phyloP scores from a whole-genome alignment of 2,113 vertebrate species.

The Dasyornis broadbenti region DNA sequence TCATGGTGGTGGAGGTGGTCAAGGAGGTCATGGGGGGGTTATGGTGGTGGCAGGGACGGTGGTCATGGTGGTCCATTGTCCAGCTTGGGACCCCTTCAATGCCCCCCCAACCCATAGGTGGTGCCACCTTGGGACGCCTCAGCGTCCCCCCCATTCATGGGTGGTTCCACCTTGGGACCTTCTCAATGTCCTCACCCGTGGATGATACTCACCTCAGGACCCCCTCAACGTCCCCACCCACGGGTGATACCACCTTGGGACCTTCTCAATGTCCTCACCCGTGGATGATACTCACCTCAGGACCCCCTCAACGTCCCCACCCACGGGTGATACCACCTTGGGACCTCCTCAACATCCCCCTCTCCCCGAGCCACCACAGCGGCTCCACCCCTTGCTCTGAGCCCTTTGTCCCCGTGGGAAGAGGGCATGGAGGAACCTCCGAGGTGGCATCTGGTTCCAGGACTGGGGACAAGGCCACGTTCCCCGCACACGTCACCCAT shows the following conservation, averaged over 20 bases:
- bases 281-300: not conserved
- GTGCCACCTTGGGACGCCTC: too few species aligned
- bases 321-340: too few species aligned
- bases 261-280: not conserved
- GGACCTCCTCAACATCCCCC: too few species aligned
- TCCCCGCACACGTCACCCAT: not conserved
- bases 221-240: not conserved
- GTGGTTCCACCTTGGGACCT: not conserved
- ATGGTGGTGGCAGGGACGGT: fast-evolving
- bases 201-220: not conserved
- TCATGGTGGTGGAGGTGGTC: not conserved
- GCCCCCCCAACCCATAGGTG: too few species aligned
- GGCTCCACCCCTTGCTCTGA: too few species aligned
- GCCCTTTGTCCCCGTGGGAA: not conserved
- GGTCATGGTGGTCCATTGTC: not conserved
- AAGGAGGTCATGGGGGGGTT: not conserved
- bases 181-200: not conserved
- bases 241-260: not conserved
- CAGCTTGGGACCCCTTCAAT: too few species aligned
- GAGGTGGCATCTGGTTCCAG: not conserved
- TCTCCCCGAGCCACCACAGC: not conserved
- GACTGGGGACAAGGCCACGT: not conserved
- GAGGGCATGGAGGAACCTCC: not conserved
- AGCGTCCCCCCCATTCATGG: too few species aligned
- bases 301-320: not conserved